A percentile compares a stretch with the other conserved stretches of the same genome.
Conservation (phyloP, 2,797 vertebrate species). For the Eutrigla gurnardus region DNA sequence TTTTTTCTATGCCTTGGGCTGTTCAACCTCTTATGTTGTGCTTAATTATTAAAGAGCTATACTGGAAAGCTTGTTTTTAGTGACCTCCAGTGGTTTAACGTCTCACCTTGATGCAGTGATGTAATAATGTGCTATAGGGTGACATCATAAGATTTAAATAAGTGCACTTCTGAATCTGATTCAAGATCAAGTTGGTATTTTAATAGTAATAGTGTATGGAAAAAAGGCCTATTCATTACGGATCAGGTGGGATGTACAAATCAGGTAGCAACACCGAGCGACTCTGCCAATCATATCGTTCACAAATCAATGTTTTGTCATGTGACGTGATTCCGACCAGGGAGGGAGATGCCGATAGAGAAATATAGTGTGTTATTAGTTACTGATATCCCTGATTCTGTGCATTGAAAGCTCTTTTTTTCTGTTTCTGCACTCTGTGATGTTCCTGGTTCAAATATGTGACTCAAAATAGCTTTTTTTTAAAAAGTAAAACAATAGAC, state of each 20-base stretch:
- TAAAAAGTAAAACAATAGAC: not conserved
- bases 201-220: not conserved
- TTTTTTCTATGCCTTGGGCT: constrained; percentile 2
- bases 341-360: too few relatives aligned
- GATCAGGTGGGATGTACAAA: not conserved
- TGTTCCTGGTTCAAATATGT: not conserved
- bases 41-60: not conserved
- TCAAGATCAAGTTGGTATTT: not conserved
- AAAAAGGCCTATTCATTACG: not conserved
- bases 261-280: not conserved
- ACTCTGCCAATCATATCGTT: not conserved
- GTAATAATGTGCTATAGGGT: not conserved
- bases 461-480: not conserved
- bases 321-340: not conserved
- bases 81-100: not conserved
- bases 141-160: constrained; percentile 3
- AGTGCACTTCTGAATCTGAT: constrained; percentile 4
- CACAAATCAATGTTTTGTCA: not conserved
- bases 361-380: not conserved
- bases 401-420: not conserved
- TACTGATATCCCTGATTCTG: not conserved
- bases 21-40: constrained; percentile 3
- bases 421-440: not conserved
- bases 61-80: not conserved
- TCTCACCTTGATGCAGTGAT: not conserved